Evolutionary conservation across 2,888 invertebrate genomes (phyloP).

Genomic region (Ypsolopha scabrella): DNA sequence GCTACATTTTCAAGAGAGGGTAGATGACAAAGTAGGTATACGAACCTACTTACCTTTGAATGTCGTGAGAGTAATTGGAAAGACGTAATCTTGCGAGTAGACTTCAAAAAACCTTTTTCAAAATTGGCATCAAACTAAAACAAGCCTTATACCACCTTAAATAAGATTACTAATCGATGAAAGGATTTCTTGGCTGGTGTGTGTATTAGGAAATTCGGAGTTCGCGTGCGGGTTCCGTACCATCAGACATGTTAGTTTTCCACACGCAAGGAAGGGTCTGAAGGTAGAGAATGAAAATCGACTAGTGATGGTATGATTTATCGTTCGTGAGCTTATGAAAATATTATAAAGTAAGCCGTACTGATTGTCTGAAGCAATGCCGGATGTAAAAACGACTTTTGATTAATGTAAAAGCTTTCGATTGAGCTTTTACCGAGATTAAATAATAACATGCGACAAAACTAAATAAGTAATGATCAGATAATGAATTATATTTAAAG

Average conservation of each 20-base stretch:
- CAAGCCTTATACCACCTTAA: neutral
- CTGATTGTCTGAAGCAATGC: neutral
- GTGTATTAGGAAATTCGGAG: constrained; percentile 46
- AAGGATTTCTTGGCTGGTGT: neutral
- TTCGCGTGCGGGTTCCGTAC: constrained; percentile 43
- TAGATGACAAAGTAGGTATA: neutral
- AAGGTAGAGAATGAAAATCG: constrained; percentile 18
- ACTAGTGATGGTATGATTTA: constrained; percentile 2
- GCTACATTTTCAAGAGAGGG: neutral
- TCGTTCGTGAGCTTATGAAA: neutral
- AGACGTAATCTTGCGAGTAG: constrained; percentile 38
- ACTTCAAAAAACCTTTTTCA: neutral
- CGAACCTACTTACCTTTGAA: neutral
- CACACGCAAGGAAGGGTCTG: constrained; percentile 27
- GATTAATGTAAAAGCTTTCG: no score
- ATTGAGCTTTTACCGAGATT: no score
- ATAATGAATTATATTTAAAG: no score
- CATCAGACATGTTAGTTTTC: constrained; percentile 25
- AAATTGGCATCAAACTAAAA: neutral
- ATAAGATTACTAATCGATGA: neutral
- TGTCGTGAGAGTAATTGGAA: constrained; percentile 35
- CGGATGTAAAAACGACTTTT: no score
- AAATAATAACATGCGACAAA: no score
- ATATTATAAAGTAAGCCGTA: neutral
- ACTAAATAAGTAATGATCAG: no score